phyloP scores from a whole-genome alignment of 2,797 vertebrate genomes.

The Gallinago stenura region DNA sequence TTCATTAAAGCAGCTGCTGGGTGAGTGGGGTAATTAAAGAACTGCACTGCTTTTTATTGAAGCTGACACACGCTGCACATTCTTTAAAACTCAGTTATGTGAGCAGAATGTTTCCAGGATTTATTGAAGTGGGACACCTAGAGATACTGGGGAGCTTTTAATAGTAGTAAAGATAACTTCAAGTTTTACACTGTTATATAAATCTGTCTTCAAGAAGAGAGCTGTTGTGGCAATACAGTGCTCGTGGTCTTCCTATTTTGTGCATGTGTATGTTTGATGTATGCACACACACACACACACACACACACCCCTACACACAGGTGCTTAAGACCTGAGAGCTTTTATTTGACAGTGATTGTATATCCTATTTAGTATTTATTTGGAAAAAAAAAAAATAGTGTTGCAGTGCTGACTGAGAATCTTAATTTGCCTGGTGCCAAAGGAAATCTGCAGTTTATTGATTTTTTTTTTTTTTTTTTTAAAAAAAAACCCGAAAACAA shows the following conservation, averaged over 20 bases:
- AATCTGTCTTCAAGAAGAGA: slow-evolving; percentile 2
- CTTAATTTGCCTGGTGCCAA: background rate
- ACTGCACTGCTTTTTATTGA: slow-evolving; percentile 47
- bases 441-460: background rate
- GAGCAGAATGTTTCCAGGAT: slow-evolving; percentile 50
- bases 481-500: too few species aligned
- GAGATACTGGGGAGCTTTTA: slow-evolving; percentile 26
- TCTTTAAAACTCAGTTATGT: too few species aligned
- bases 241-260: background rate
- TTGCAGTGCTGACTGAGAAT: background rate
- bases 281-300: too few species aligned
- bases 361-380: background rate
- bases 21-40: slow-evolving; percentile 59
- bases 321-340: background rate
- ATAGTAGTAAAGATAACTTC: slow-evolving; percentile 38
- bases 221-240: background rate
- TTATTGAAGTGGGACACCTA: slow-evolving; percentile 15
- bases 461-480: background rate
- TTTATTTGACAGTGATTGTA: background rate
- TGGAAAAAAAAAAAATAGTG: background rate
- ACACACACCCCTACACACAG: background rate
- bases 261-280: background rate
- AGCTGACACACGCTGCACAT: slow-evolving; percentile 41
- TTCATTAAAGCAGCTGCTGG: slow-evolving; percentile 29
- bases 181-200: slow-evolving; percentile 28